These are phyloP conservation scores for Drosophila pegasa DNA, from an alignment of 2,888 invertebrate species.

Conservation along the genomic window DNA sequence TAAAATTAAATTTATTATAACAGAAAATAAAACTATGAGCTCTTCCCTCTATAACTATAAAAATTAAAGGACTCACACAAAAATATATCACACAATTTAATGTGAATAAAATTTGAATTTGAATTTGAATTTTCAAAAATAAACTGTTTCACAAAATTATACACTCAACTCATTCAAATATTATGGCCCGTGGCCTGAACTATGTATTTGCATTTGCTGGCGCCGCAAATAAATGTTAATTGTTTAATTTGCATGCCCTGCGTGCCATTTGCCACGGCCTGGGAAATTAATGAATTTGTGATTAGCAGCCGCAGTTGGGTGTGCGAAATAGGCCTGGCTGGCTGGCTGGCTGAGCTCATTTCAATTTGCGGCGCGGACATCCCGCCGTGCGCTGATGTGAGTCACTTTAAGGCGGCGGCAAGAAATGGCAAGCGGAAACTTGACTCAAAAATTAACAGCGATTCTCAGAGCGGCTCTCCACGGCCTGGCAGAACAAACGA, in stretches of 20 bases:
- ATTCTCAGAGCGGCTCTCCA: slow-evolving; percentile 40
- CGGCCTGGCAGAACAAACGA: slow-evolving; percentile 67
- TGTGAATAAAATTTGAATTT: too few species aligned
- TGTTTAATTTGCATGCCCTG: slow-evolving; percentile 66
- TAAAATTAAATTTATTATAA: too few species aligned
- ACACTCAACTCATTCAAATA: too few species aligned
- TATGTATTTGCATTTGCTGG: slow-evolving; percentile 16
- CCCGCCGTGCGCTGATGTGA: slow-evolving; percentile 42
- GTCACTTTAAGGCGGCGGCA: slow-evolving; percentile 46
- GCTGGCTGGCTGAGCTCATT: slow-evolving; percentile 44
- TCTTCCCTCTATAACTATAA: too few species aligned
- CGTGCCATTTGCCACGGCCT: slow-evolving; percentile 10
- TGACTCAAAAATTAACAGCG: slow-evolving; percentile 65
- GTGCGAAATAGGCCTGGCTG: slow-evolving; percentile 30
- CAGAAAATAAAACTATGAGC: too few species aligned
- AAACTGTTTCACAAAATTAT: too few species aligned
- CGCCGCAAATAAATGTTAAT: slow-evolving; percentile 34
- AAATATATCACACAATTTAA: too few species aligned
- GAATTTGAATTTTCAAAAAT: too few species aligned
- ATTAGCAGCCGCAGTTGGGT: slow-evolving; percentile 35
- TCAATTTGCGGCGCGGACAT: slow-evolving; percentile 32
- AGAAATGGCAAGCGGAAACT: slow-evolving; percentile 53
- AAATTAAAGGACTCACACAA: too few species aligned
- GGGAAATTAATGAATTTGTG: slow-evolving; percentile 49
- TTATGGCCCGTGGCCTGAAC: too few species aligned